Percentiles rank a stretch among this genome's conserved stretches.
Conservation (phyloP, 2,113 vertebrate species). For the Potamarius usumacintae region DNA sequence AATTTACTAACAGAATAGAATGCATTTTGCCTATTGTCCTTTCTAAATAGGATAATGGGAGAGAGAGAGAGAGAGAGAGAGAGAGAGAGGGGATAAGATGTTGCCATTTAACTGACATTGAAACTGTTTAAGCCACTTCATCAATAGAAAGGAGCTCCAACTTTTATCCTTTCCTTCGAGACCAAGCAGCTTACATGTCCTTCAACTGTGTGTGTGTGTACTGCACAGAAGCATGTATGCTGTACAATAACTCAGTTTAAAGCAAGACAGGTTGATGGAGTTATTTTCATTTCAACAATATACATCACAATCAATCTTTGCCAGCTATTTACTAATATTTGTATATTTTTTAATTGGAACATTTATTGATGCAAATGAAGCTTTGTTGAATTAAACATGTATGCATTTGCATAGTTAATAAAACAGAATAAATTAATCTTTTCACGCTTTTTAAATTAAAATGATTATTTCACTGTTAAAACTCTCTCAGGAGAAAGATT, state of each 20-base stretch:
- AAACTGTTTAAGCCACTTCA: conserved; percentile 28
- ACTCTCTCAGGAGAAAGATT: too few relatives aligned
- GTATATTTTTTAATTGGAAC: neutral
- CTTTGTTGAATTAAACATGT: neutral
- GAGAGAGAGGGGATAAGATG: neutral
- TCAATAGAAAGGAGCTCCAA: neutral
- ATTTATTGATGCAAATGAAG: neutral
- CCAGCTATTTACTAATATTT: neutral
- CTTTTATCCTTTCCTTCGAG: neutral
- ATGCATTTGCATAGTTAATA: neutral
- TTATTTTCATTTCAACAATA: neutral
- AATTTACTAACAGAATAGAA: neutral
- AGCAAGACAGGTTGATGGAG: neutral
- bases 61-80: neutral
- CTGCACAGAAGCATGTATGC: neutral
- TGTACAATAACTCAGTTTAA: neutral
- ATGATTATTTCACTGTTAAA: too few relatives aligned
- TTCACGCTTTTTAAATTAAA: too few relatives aligned
- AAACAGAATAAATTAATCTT: neutral
- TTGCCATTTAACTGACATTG: conserved; percentile 33
- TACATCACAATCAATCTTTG: neutral
- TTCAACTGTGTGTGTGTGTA: neutral
- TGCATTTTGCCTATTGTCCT: neutral
- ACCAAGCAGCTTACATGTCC: neutral
- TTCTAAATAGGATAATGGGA: neutral